phyloP scores from a whole-genome alignment of 2,888 invertebrate species.

The Tricholauxania praeusta region DNA sequence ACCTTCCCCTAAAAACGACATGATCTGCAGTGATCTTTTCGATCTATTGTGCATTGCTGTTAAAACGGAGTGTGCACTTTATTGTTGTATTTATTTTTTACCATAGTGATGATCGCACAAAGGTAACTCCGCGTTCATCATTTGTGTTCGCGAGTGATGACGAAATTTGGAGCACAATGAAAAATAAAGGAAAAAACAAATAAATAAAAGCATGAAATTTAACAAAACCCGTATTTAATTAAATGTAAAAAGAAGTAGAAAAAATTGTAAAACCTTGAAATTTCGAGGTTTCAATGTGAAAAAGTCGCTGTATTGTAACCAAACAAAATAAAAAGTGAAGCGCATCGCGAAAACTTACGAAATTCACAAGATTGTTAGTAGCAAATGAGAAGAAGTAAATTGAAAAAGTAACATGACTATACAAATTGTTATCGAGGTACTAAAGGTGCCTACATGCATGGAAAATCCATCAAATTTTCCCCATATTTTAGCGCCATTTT shows the following conservation, averaged over 20 bases:
- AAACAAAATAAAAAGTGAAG: constrained; percentile 15
- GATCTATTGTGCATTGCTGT: no score
- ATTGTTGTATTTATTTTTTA: constrained; percentile 22
- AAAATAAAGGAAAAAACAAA: not conserved
- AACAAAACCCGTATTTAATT: constrained; percentile 22
- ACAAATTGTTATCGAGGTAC: not conserved
- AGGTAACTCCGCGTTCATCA: constrained; percentile 18
- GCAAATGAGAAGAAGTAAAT: not conserved
- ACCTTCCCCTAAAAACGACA: no score
- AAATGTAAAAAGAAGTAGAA: constrained; percentile 10
- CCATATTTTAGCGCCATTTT: constrained; percentile 22
- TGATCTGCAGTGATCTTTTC: no score
- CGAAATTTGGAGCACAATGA: constrained; percentile 32
- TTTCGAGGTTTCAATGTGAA: constrained; percentile 16
- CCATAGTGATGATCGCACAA: constrained; percentile 17
- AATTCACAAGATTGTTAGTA: constrained; percentile 29
- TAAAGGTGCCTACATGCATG: not conserved
- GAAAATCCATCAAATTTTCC: constrained; percentile 9
- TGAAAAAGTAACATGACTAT: not conserved
- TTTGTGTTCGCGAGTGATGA: constrained; percentile 27
- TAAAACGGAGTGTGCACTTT: not conserved
- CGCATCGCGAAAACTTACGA: constrained; percentile 24
- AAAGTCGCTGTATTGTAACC: not conserved
- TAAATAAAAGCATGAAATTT: constrained; percentile 13
- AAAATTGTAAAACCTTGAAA: constrained; percentile 40